Evolutionary conservation across 2,888 invertebrate genomes (phyloP).

Genomic region (Strigamia transsilvanica): DNA sequence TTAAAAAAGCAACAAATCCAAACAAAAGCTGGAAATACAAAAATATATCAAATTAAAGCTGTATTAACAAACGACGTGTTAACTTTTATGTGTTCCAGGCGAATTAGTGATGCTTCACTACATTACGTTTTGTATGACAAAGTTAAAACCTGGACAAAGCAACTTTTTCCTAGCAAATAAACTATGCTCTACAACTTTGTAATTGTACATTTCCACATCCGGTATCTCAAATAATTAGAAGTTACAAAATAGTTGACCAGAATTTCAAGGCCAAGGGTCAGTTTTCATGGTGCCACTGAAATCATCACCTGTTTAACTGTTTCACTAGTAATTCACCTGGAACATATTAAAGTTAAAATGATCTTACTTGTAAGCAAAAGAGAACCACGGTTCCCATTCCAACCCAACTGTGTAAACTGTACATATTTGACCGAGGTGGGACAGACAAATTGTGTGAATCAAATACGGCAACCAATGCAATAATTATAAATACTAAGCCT

Average conservation of each 20-base stretch:
- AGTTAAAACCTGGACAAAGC: too few relatives aligned
- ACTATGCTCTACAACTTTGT: too few relatives aligned
- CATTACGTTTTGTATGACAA: too few relatives aligned
- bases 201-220: too few relatives aligned
- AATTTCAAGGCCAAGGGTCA: too few relatives aligned
- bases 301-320: too few relatives aligned
- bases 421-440: slow-evolving; percentile 74
- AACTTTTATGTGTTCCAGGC: too few relatives aligned
- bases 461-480: slow-evolving; percentile 80
- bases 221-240: too few relatives aligned
- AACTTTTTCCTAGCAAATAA: too few relatives aligned
- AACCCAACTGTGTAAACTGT: slow-evolving; percentile 82
- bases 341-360: background rate
- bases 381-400: slow-evolving; percentile 76
- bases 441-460: slow-evolving; percentile 72
- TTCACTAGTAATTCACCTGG: background rate
- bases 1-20: background rate
- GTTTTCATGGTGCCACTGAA: too few relatives aligned
- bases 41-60: background rate
- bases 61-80: background rate
- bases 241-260: too few relatives aligned
- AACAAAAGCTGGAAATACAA: background rate
- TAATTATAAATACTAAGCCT: slow-evolving; percentile 74
- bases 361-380: slow-evolving; percentile 74
- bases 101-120: too few relatives aligned